Conservation (phyloP, 2,113 vertebrate genomes). For the Loxodonta africana region DNA sequence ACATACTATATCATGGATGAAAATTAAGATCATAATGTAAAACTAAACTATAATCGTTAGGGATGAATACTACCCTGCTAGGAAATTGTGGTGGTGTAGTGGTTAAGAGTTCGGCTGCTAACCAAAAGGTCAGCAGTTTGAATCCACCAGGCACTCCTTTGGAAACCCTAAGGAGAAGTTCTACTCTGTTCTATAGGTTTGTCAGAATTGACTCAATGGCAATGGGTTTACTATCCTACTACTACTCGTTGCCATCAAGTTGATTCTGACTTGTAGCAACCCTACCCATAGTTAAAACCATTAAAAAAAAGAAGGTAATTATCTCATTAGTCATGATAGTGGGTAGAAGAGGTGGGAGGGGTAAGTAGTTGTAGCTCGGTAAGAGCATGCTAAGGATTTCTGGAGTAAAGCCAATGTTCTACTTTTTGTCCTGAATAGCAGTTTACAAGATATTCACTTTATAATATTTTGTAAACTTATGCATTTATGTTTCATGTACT, state of each 20-base stretch:
- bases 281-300: not conserved
- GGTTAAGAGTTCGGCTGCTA: too few relatives aligned
- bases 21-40: slow-evolving; percentile 26
- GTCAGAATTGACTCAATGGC: too few relatives aligned
- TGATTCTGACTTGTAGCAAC: not conserved
- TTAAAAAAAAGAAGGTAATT: slow-evolving; percentile 14
- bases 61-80: not conserved
- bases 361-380: not conserved
- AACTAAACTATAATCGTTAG: not conserved
- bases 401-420: not conserved
- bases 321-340: not conserved
- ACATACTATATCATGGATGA: not conserved
- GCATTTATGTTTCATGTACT: not conserved
- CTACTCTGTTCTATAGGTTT: too few relatives aligned
- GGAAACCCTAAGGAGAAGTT: too few relatives aligned
- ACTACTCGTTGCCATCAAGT: too few relatives aligned
- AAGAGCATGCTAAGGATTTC: not conserved
- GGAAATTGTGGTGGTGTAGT: too few relatives aligned
- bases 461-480: not conserved
- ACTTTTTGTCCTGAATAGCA: not conserved
- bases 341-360: not conserved
- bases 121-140: too few relatives aligned
- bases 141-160: too few relatives aligned
- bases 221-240: too few relatives aligned
- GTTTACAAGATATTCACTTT: not conserved